Conservation (phyloP, 92 coral and sea anemone species). For the Isaurus tuberculatus region DNA sequence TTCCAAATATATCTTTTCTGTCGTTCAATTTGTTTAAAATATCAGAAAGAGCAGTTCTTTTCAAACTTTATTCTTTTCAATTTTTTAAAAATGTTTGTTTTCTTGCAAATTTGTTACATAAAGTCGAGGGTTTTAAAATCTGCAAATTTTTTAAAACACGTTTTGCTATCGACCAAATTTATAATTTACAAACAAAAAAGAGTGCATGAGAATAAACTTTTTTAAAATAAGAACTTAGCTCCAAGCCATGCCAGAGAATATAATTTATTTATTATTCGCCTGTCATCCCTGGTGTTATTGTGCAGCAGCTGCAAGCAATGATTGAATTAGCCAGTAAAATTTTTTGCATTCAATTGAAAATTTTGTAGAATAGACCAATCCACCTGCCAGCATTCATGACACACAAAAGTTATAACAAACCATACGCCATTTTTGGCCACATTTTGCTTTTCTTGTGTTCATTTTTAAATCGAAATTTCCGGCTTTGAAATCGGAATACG, state of each 20-base stretch:
- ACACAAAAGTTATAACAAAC: constrained; percentile 22
- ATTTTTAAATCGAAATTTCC: constrained; percentile 1
- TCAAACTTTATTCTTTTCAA: not conserved
- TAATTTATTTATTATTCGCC: constrained; percentile 13
- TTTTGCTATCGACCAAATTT: not conserved
- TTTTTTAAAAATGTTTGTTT: not conserved
- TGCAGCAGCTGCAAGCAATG: constrained; percentile 46
- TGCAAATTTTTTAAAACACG: not conserved
- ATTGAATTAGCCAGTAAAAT: constrained; percentile 51
- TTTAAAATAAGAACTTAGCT: not conserved
- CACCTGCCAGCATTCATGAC: constrained; percentile 45
- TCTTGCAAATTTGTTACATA: not conserved
- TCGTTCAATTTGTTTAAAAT: not conserved
- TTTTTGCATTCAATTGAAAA: constrained; percentile 42
- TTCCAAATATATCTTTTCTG: not conserved
- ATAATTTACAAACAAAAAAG: not conserved
- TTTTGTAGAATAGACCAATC: constrained; percentile 28
- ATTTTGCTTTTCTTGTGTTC: not conserved
- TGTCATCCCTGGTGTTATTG: constrained; percentile 36
- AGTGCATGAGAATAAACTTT: not conserved
- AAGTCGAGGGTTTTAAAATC: not conserved
- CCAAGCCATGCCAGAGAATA: constrained; percentile 5
- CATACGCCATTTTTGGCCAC: constrained; percentile 37
- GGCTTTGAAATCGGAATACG: not conserved
- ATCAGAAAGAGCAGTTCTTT: not conserved